These are phyloP conservation scores for Engystomops pustulosus DNA, from an alignment of 2,113 vertebrate species.

Conservation along the genomic window DNA sequence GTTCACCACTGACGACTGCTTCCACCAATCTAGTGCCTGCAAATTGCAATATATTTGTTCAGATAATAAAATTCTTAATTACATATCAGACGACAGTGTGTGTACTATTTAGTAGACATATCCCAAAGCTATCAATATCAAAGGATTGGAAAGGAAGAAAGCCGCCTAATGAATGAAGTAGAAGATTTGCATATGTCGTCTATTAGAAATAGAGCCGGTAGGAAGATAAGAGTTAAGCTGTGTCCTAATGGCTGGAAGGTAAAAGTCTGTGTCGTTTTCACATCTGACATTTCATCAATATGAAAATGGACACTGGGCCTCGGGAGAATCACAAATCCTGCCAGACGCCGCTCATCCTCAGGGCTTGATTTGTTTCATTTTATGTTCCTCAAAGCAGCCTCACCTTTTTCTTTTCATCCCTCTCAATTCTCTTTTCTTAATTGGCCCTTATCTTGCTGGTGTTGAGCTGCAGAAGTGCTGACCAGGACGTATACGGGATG, in stretches of 20 bases:
- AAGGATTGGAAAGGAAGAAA: background rate
- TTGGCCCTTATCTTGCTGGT: slow-evolving; percentile 38
- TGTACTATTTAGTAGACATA: background rate
- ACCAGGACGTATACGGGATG: background rate
- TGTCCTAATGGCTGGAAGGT: slow-evolving; percentile 39
- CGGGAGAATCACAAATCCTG: slow-evolving; percentile 48
- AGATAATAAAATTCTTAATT: too few species aligned
- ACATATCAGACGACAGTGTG: too few species aligned
- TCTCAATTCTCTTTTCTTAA: slow-evolving; percentile 48
- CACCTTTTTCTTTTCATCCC: slow-evolving; percentile 35
- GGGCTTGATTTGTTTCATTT: slow-evolving; percentile 49
- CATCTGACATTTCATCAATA: slow-evolving; percentile 57
- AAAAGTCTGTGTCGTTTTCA: slow-evolving; percentile 45
- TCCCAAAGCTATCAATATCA: background rate
- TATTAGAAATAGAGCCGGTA: background rate
- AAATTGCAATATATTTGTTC: too few species aligned
- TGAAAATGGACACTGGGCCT: slow-evolving; percentile 54
- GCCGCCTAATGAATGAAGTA: background rate
- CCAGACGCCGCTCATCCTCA: slow-evolving; percentile 28
- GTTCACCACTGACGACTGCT: too few species aligned
- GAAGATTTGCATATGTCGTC: slow-evolving; percentile 19
- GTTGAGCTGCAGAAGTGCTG: slow-evolving; percentile 38
- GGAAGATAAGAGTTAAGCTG: slow-evolving; percentile 46
- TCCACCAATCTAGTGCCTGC: too few species aligned
- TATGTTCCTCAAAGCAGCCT: slow-evolving; percentile 47